Evolutionary conservation across 2,888 invertebrate species (phyloP).

Genomic region (Noctuana brunneofusca): DNA sequence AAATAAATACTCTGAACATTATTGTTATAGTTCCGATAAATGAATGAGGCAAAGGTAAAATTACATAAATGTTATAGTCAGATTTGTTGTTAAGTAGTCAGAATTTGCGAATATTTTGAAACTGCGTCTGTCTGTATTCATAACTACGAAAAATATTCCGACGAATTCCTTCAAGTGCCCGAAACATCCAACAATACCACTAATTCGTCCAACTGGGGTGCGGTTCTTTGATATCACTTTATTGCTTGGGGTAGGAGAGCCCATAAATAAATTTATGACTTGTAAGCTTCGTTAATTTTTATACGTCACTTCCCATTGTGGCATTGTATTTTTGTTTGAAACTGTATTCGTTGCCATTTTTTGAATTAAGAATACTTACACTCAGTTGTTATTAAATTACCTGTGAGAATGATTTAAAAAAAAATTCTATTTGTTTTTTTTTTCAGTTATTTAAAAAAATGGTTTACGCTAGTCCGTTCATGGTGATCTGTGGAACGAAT

Average conservation of each 20-base stretch:
- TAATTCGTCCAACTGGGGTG: constrained; percentile 28
- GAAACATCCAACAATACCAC: constrained; percentile 24
- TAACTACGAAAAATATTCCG: constrained; percentile 2
- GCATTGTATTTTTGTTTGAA: constrained; percentile 13
- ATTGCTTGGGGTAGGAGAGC: constrained; percentile 27
- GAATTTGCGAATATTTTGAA: not conserved
- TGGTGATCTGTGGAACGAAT: too few species aligned
- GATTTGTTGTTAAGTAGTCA: too few species aligned
- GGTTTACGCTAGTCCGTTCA: too few species aligned
- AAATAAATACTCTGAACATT: too few species aligned
- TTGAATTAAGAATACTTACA: constrained; percentile 3
- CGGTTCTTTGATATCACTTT: constrained; percentile 30
- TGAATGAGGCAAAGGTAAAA: too few species aligned
- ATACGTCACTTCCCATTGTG: constrained; percentile 23
- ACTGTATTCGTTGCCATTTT: not conserved
- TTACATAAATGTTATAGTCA: too few species aligned
- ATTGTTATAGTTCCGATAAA: too few species aligned
- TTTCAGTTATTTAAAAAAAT: not conserved
- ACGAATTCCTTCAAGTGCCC: constrained; percentile 7
- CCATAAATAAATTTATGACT: constrained; percentile 33
- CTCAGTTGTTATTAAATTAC: not conserved
- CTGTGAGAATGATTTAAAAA: not conserved
- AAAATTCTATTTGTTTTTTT: not conserved
- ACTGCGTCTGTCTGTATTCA: not conserved
- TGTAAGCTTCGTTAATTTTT: constrained; percentile 34